A percentile compares a stretch with the other conserved stretches of the same genome.
Conservation (phyloP, 2,797 vertebrate species). For the Luscinia megarhynchos region DNA sequence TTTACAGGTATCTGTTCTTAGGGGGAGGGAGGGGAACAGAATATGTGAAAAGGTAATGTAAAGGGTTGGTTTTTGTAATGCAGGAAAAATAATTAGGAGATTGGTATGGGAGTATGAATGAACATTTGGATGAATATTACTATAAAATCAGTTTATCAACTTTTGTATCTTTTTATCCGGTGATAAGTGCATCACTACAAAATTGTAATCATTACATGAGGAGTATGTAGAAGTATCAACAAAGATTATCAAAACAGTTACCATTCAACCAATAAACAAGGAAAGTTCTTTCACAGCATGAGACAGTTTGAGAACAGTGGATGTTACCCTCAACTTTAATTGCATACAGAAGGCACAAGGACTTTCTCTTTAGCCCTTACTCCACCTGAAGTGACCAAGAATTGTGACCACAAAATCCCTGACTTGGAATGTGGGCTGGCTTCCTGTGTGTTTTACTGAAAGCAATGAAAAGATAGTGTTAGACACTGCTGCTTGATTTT, state of each 20-base stretch:
- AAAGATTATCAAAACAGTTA: background rate
- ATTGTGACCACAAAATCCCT: background rate
- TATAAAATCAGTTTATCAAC: background rate
- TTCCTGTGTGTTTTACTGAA: background rate
- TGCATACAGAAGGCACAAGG: background rate
- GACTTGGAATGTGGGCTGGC: background rate
- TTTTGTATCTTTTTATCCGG: background rate
- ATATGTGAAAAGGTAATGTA: background rate
- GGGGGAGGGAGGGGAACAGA: background rate
- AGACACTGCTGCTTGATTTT: background rate
- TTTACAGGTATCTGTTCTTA: slow-evolving; percentile 86
- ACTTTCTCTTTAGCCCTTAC: background rate
- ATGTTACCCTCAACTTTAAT: background rate
- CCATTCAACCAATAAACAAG: background rate
- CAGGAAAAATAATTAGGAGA: background rate
- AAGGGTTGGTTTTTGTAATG: background rate
- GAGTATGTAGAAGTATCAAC: background rate
- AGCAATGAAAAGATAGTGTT: background rate
- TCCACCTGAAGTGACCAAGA: background rate
- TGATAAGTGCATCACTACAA: background rate
- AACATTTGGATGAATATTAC: background rate
- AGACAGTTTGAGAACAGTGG: background rate
- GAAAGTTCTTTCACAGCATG: background rate
- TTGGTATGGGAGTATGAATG: background rate
- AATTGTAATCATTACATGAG: background rate